Base-by-base conservation (phyloP, 1,140 invertebrate genomes). In the Orius laevigatus region DNA sequence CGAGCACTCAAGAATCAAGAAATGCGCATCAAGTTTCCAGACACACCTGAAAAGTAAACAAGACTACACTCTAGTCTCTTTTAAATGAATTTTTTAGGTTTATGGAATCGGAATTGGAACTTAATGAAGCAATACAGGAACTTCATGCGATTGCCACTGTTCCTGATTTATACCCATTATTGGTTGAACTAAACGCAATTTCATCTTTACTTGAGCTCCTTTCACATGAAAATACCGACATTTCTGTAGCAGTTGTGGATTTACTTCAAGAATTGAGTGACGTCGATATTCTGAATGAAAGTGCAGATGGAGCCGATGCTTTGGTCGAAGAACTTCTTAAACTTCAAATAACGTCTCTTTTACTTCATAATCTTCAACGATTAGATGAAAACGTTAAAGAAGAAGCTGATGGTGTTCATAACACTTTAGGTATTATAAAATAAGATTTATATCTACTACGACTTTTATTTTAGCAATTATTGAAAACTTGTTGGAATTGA, bases 91-190 rank as follows among this genome's bases (percentile, higher is more conserved):
- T 8, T 42, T 49, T 44, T 51, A 86, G 82, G 65, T 99, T 99
- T 67, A 96, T 99, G 92, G 94, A 98, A 57, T 96, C 93, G 44
- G 96, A 99, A 71, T 68, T 98, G 9, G 92, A 97, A 66, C 66
- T 97, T 38, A 87, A 95, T 67, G 85, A 89, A 58, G 78, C 81
- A 1, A 73, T 97, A 51, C 81, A 97, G 68, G 88, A 98, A 61
- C 73, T 99, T 60, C 89, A 96, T 68, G 80, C 84, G 9, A 70
- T 99, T 15, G 87, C 93, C 5, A 97, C 94, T 5, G 88, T 89
- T 32, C 93, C 94, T 9, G 90, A 98, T 63, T 72, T 95, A 39
- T 98, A 98, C 70, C 84, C 86, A 0, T 60, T 92, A 10, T 68
- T 97, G 43, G 86, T 98, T 1, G 85, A 97, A 53, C 65, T 94